Base-by-base conservation (phyloP, 2,888 invertebrate genomes). In the Bibio marci region DNA sequence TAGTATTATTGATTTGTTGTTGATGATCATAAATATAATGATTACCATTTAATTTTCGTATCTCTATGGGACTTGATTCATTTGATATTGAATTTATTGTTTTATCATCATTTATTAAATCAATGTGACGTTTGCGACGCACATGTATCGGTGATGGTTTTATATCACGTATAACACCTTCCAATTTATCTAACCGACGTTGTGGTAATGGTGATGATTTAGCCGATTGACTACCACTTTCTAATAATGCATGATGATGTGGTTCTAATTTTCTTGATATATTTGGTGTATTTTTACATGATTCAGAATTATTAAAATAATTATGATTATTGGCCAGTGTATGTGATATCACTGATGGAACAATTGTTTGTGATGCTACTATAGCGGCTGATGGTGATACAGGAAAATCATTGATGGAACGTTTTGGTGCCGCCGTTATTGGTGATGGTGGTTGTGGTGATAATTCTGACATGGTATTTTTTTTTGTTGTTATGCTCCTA, bases 141-240 rank as follows among this genome's bases (percentile, higher is more conserved):
- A 41, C 34, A 14, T 34, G 33, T 6, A 22, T 22, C 17, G 46
- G 41, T 30, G 47, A 45, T 35, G 46, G 43, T 37, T 47, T 47
- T 8, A 28, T 12, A 41, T 47, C 47, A n/a, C 47, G 44, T 8
- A 47, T 47, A 13, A 45, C 44, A 30, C 47, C 47, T 37, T 47
- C 47, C 4, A 47, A 31, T 36, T 47, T 47, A 36, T 48, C 48
- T 27, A 48, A 43, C 10, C 48, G 44, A 11, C 48, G 39, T 41
- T 48, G 46, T 32, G 48, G 46, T 30, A 48, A 37, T 37, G 48
- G 48, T 15, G 48, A 48, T 39, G 42, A 45, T 32, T 46, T 46
- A 14, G 46, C 46, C 38, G 46, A 46, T 37, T 48, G 48, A 30
- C 48, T 46, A 30, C 46, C 48, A n/a, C 42, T 41, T 37, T 46